Evolutionary conservation across 2,113 vertebrate genomes (phyloP).

Genomic region (Pithys albifrons): DNA sequence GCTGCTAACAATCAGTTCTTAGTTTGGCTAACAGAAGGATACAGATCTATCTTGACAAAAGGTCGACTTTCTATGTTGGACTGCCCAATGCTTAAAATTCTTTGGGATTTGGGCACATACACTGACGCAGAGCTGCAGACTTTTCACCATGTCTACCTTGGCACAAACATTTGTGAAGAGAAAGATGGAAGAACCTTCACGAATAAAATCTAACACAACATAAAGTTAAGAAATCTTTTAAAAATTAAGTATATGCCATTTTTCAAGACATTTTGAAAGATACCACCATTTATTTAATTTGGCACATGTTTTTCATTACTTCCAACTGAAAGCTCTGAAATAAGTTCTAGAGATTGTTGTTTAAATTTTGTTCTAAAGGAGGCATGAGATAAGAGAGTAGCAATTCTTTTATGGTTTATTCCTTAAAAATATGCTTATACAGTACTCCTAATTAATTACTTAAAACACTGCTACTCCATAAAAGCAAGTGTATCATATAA

Average conservation of each 20-base stretch:
- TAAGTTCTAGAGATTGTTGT: background rate
- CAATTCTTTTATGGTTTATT: background rate
- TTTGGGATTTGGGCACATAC: background rate
- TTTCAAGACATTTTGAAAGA: background rate
- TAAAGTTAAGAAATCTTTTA: background rate
- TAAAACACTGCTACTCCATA: background rate
- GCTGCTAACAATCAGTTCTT: conserved; percentile 3
- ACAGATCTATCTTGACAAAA: background rate
- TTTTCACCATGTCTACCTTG: background rate
- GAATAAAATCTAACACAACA: background rate
- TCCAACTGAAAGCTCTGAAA: background rate
- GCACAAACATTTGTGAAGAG: background rate
- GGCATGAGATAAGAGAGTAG: background rate
- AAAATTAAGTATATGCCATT: background rate
- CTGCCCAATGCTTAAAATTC: background rate
- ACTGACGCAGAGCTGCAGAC: background rate
- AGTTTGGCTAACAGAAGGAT: background rate
- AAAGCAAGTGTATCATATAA: background rate
- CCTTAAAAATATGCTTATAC: background rate
- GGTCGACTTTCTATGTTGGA: background rate
- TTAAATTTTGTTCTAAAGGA: background rate
- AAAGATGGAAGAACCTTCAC: background rate
- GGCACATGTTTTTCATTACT: background rate
- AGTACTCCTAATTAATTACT: background rate
- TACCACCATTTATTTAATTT: background rate